A percentile compares a stretch with the other conserved stretches of the same genome.
Conservation (phyloP, 2,797 vertebrate genomes). For the Remorina albescens region DNA sequence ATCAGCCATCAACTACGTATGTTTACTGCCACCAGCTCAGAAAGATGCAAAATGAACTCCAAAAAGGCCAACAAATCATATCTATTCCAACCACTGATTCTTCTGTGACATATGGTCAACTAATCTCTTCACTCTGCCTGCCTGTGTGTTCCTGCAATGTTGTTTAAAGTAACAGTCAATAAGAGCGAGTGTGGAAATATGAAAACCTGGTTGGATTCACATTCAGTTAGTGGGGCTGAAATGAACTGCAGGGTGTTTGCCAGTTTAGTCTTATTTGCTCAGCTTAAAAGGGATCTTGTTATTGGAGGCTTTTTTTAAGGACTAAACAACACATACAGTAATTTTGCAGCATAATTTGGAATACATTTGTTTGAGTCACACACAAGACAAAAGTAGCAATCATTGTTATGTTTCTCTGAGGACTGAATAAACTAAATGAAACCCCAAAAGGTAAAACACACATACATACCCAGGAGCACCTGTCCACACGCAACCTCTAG, state of each 20-base stretch:
- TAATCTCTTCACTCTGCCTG: neutral
- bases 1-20: neutral
- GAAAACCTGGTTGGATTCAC: neutral
- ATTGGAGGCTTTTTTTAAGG: neutral
- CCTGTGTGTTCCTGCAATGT: neutral
- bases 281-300: slow-evolving; percentile 15
- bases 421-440: slow-evolving; percentile 5
- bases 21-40: neutral
- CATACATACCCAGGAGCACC: slow-evolving; percentile 37
- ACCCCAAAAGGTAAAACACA: slow-evolving; percentile 26
- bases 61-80: neutral
- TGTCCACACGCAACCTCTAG: slow-evolving; percentile 34
- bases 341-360: neutral
- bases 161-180: neutral
- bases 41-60: neutral
- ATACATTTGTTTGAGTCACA: slow-evolving; percentile 3
- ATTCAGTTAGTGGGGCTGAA: slow-evolving; percentile 6
- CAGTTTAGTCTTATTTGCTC: slow-evolving; percentile 8
- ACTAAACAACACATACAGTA: slow-evolving; percentile 7
- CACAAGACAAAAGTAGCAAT: neutral
- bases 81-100: neutral
- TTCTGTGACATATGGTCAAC: neutral
- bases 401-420: neutral
- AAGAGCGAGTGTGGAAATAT: neutral
- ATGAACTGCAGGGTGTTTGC: slow-evolving; percentile 4